Evolutionary conservation across 2,888 invertebrate genomes (phyloP).

Genomic region (Achlya flavicornis): DNA sequence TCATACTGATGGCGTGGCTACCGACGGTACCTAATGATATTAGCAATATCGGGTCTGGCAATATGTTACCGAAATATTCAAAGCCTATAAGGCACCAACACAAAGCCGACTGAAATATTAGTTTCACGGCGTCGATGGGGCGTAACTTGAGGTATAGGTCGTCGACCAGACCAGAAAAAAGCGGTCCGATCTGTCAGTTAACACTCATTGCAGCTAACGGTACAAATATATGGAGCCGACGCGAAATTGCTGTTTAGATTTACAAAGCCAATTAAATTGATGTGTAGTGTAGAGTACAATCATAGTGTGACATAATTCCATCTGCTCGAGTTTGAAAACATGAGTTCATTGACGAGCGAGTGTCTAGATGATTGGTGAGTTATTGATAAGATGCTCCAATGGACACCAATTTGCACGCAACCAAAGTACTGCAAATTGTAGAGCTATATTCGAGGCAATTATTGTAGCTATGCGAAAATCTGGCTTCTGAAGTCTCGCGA

Average conservation of each 20-base stretch:
- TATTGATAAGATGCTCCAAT: neutral
- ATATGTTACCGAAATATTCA: too few relatives aligned
- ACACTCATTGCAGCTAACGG: slow-evolving; percentile 61
- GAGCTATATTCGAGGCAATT: too few relatives aligned
- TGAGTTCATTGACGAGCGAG: neutral
- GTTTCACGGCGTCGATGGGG: neutral
- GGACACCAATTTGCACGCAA: neutral
- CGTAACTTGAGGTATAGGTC: slow-evolving; percentile 36
- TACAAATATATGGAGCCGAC: slow-evolving; percentile 41
- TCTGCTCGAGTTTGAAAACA: neutral
- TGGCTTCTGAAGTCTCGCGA: neutral
- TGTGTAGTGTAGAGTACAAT: slow-evolving; percentile 18
- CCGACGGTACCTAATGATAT: too few relatives aligned
- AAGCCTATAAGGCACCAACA: neutral
- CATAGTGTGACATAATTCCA: neutral
- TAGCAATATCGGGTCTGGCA: too few relatives aligned
- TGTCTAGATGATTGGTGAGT: neutral
- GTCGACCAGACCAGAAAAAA: slow-evolving; percentile 59
- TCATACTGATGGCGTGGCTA: too few relatives aligned
- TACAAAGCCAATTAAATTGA: slow-evolving; percentile 41
- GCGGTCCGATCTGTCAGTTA: slow-evolving; percentile 45
- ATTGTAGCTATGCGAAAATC: neutral
- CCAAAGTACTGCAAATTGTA: too few relatives aligned
- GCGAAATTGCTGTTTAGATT: slow-evolving; percentile 55
- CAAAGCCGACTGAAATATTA: neutral